A percentile compares a stretch with the other conserved stretches of the same genome.
Evolutionary conservation across 2,888 invertebrate species (phyloP).

Genomic region (Nephrotoma flavescens): DNA sequence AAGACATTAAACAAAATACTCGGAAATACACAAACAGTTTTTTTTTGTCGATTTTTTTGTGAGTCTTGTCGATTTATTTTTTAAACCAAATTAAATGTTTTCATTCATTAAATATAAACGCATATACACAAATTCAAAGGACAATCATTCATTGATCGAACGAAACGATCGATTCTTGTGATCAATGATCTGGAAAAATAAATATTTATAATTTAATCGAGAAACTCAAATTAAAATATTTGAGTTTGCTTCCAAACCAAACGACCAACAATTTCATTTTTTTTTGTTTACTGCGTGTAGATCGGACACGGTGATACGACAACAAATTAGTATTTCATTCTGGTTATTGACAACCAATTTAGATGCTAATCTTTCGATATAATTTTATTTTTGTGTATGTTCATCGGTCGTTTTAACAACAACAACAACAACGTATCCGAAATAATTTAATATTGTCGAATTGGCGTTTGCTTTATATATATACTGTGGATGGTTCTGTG

Average conservation of each 20-base stretch:
- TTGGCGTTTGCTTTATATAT: neutral
- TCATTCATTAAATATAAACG: neutral
- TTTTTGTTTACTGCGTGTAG: neutral
- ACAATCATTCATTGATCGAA: neutral
- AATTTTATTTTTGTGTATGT: neutral
- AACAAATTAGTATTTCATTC: neutral
- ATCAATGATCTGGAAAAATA: neutral
- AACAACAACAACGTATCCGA: neutral
- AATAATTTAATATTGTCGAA: neutral
- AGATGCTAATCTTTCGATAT: neutral
- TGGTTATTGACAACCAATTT: constrained; percentile 4
- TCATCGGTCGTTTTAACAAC: neutral
- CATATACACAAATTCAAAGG: neutral
- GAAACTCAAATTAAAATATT: neutral
- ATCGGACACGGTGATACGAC: constrained; percentile 3
- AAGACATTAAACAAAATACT: neutral
- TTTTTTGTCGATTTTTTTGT: too few species aligned
- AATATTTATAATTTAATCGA: neutral
- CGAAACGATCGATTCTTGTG: neutral
- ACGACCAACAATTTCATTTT: neutral
- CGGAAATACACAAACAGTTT: neutral
- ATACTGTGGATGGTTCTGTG: neutral
- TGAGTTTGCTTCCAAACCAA: neutral
- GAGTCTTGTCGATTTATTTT: neutral
- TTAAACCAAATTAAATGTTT: neutral